These are phyloP conservation scores for Rhinophrynus dorsalis DNA, from an alignment of 2,797 vertebrate genomes.

Conservation along the genomic window DNA sequence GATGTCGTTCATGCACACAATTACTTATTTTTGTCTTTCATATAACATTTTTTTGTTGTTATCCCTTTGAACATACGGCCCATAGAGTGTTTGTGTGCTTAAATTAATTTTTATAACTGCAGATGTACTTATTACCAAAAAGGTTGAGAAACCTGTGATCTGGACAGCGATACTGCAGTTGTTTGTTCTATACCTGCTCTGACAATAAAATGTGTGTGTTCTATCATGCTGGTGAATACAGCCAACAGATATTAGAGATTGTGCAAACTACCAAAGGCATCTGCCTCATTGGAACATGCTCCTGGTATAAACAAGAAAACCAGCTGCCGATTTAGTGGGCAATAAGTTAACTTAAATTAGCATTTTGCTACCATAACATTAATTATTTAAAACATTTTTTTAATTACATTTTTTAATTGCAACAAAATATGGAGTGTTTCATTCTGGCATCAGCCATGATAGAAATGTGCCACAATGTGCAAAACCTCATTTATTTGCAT, in stretches of 20 bases:
- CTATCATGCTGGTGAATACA: neutral
- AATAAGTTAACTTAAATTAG: slow-evolving; percentile 32
- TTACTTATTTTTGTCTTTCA: too few species aligned
- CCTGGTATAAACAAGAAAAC: slow-evolving; percentile 19
- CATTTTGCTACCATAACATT: slow-evolving; percentile 35
- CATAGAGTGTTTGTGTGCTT: too few species aligned
- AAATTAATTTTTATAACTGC: too few species aligned
- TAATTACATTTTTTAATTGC: slow-evolving; percentile 26
- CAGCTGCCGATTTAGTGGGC: slow-evolving; percentile 40
- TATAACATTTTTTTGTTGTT: too few species aligned
- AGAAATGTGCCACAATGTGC: neutral
- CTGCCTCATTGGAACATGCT: slow-evolving; percentile 43
- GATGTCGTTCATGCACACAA: too few species aligned
- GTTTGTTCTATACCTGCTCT: neutral
- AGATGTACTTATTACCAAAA: too few species aligned
- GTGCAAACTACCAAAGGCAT: slow-evolving; percentile 33
- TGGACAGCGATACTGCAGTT: too few species aligned
- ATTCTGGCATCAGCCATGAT: neutral
- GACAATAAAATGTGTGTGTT: slow-evolving; percentile 5
- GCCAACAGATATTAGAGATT: neutral
- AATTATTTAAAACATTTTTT: slow-evolving; percentile 34
- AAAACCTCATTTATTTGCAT: too few species aligned
- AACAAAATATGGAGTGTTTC: slow-evolving; percentile 14
- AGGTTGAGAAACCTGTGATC: too few species aligned
- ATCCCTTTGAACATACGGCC: too few species aligned